Base-by-base conservation (phyloP, 2,113 vertebrate species). In the Hassar affinis region DNA sequence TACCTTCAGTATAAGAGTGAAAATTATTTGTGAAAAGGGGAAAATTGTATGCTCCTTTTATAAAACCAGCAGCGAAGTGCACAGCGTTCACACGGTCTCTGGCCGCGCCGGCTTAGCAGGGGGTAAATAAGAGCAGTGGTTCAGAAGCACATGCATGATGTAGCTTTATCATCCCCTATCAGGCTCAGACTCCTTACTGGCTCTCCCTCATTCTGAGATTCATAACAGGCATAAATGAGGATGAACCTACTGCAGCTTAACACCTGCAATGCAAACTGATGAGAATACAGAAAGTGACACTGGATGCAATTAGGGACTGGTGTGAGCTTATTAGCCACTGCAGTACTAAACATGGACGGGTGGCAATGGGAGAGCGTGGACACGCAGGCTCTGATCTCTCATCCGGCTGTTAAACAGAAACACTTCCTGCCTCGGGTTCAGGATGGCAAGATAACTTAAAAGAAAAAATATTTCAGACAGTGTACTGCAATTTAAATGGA, bases 11-110 rank as follows among this genome's bases (percentile, higher is more conserved):
- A 18, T 20, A 66, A 38, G 2, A 18, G 17, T 64, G 35, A 12
- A 15, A 20, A 0, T 66, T 66, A 30, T 33, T 33, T 64, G 15
- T 64, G 35, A 38, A 27, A 30, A 30, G 12, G 45, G 7, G 18
- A 0, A 51, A 27, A 27, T 8, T 17, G 47, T 52, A n/a, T 27
- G n/a, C 15, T 18, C 30, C 2, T 47, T 33, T 52, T 75, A 10
- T 33, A n/a, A 75, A 17, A 47, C 8, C 7, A 33, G 49, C 17
- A 52, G 49, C 7, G 17, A 20, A 33, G 49, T 4, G n/a, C 45
- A 51, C 45, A 92, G 90, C 88, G 91, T 91, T 85, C 77, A 81
- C 90, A 94, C 90, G 91, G 90, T 91, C 87, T 88, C 90, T 89
- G 90, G 90, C 84, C n/a, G 74, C 89, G 11, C 14, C 47, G 56